Evolutionary conservation across 1,140 invertebrate species (phyloP).

Genomic region (Hylyphantes graminicola): DNA sequence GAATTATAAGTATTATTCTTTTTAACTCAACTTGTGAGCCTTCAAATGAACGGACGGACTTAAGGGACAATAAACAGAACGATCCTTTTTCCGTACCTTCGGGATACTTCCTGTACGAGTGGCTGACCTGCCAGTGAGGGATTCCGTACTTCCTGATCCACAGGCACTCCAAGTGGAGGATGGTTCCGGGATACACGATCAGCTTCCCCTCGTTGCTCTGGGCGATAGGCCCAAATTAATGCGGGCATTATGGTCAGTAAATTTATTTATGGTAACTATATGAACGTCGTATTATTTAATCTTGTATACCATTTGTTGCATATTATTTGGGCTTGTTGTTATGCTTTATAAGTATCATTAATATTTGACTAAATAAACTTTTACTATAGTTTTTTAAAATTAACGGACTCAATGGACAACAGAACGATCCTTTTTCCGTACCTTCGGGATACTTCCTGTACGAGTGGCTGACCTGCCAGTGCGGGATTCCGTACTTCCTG

Average conservation of each 20-base stretch:
- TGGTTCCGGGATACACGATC: conserved; percentile 85
- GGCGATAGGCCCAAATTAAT: conserved; percentile 83
- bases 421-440: background rate
- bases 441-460: conserved; percentile 79
- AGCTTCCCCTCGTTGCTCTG: conserved; percentile 87
- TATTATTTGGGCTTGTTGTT: too few species aligned
- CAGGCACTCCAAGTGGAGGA: conserved; percentile 86
- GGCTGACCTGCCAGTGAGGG: conserved; percentile 84
- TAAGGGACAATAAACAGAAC: background rate
- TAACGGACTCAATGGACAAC: too few species aligned
- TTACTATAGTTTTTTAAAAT: too few species aligned
- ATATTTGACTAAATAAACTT: too few species aligned
- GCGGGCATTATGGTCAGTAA: too few species aligned
- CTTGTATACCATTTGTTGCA: too few species aligned
- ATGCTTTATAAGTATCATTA: too few species aligned
- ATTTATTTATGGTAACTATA: too few species aligned
- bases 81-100: conserved; percentile 69
- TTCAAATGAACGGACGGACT: too few species aligned
- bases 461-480: conserved; percentile 80
- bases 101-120: conserved; percentile 76
- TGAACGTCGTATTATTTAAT: too few species aligned
- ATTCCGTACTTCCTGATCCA: conserved; percentile 86
- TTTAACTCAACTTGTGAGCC: too few species aligned
- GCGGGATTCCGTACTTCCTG: conserved; percentile 82
- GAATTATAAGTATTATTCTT: too few species aligned